Base-by-base conservation (phyloP, 2,797 vertebrate genomes). In the Tachyglossus aculeatus region DNA sequence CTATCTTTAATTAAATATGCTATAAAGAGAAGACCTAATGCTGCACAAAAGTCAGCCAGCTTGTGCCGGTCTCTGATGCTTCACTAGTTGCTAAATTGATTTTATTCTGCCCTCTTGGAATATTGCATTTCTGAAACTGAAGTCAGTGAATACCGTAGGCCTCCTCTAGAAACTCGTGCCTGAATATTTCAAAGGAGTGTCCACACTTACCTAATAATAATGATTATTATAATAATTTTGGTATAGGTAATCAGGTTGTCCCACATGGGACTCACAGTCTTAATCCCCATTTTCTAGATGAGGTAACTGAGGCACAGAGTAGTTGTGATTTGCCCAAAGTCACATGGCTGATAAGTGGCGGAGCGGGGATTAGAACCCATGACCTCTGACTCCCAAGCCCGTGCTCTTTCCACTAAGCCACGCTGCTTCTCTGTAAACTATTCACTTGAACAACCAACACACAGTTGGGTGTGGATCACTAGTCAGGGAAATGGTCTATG, bases 181-280 rank as follows among this genome's bases (percentile, higher is more conserved):
- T 72, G 59, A 75, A 53, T 63, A 70, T 80, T 88, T 88, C 73
- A 81, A 76, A 72, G 74, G 83, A 77, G 78, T 32, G 60, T 22
- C 65, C 34, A 22, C 66, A 9, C 47, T 31, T 59, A 70, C 56
- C 29, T 61, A 62, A 51, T 71, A n/a, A n/a, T n/a, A n/a, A n/a
- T n/a, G n/a, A n/a, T n/a, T n/a, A n/a, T n/a, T n/a, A n/a, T n/a
- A n/a, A n/a, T n/a, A n/a, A n/a, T n/a, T n/a, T n/a, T n/a, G n/a
- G n/a, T n/a, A n/a, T n/a, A n/a, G n/a, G n/a, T n/a, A n/a, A n/a
- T n/a, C n/a, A n/a, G n/a, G n/a, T n/a, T n/a, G n/a, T n/a, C n/a
- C n/a, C n/a, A n/a, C n/a, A n/a, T n/a, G n/a, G n/a, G n/a, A n/a
- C n/a, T n/a, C n/a, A n/a, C n/a, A n/a, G n/a, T n/a, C n/a, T n/a